Evolutionary conservation across 2,113 vertebrate genomes (phyloP).

Genomic region (Psettodes erumei): DNA sequence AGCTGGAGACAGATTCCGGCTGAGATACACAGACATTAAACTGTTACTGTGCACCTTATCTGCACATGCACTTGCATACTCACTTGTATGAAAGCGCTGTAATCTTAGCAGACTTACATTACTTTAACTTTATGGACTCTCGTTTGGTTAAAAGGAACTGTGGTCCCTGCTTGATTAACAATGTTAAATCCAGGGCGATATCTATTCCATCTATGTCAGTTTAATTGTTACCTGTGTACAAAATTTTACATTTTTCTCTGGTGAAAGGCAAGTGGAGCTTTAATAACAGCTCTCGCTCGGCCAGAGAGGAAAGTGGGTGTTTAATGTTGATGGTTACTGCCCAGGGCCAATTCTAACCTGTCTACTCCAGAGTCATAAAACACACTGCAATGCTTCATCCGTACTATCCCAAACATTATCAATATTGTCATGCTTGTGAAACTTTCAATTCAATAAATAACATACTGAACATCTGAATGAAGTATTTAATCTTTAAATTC

Average conservation of each 20-base stretch:
- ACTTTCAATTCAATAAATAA: neutral
- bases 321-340: slow-evolving; percentile 9
- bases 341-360: neutral
- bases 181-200: slow-evolving; percentile 21
- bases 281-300: slow-evolving; percentile 22
- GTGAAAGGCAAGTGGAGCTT: slow-evolving; percentile 5
- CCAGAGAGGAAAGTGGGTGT: slow-evolving; percentile 3
- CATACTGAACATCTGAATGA: slow-evolving; percentile 1
- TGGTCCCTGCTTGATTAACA: slow-evolving; percentile 20
- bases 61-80: neutral
- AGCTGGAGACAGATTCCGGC: slow-evolving; percentile 8
- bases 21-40: slow-evolving; percentile 43
- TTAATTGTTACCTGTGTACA: slow-evolving; percentile 24
- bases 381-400: neutral
- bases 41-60: slow-evolving; percentile 35
- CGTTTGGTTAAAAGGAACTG: slow-evolving; percentile 22
- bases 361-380: neutral
- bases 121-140: slow-evolving; percentile 36
- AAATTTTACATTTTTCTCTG: no score
- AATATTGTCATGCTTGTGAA: neutral
- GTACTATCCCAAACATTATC: neutral
- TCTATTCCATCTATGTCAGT: slow-evolving; percentile 1
- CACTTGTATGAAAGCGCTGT: neutral
- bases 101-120: slow-evolving; percentile 24
- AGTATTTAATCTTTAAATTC: neutral